Evolutionary conservation across 2,797 vertebrate genomes (phyloP), one percentile per base, ranked within the genome.

Genomic region (Hemitrygon akajei): DNA sequence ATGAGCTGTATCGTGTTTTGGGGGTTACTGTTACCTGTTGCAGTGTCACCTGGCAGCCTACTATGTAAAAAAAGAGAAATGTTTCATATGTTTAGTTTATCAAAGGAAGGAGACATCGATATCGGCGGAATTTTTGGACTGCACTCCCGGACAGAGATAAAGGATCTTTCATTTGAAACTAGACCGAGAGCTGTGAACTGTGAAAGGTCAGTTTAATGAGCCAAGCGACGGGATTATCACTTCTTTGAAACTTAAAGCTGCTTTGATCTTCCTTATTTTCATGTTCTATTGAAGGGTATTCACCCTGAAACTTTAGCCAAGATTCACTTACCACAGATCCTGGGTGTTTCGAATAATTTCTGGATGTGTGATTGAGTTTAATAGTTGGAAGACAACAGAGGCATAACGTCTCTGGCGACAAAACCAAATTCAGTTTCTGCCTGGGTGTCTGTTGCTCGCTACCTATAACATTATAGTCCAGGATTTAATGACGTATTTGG

Each of bases 51-150:
- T 47, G 37, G 25, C 18, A 25, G 1, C 1, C 18, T 18, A 56
- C 63, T 12, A 63, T 66, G 86, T 37, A 63, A 66, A 47, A 47
- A n/a, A 30, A 58, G n/a, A 30, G 27, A 66, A 66, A 89, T 63
- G 86, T 34, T 34, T 34, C 60, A 89, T 66, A 20, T 89, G n/a
- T 66, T 34, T 12, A 66, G 63, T 63, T 9, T 89, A n/a, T 89
- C 86, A 6, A 89, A 89, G 86, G 86, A 89, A 14, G 86, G 86
- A n/a, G 86, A 89, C 86, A 66, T 66, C 60, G 66, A 63, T 20
- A 63, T 89, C 30, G 86, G 86, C 58, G 86, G 86, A 34, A 63
- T 89, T 37, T 89, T 66, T 89, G 63, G 5, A n/a, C 63, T 89
- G 25, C 86, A 89, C 16, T n/a, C 63, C 14, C 12, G n/a, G n/a